Evolutionary conservation across 2,888 invertebrate genomes (phyloP), one percentile per base, ranked within the genome.

Genomic region (Tupiocoris notatus): DNA sequence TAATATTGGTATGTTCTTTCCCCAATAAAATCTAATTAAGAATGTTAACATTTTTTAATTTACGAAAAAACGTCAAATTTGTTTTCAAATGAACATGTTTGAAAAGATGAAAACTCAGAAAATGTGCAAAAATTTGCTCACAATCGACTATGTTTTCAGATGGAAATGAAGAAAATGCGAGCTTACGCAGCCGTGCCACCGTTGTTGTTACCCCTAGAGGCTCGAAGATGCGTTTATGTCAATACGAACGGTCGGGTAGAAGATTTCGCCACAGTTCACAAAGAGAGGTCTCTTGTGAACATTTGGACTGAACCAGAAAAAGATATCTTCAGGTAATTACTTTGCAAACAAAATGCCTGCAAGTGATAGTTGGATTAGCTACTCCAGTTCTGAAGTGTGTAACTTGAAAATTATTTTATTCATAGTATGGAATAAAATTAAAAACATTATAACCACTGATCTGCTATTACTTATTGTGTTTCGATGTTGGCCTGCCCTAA

Each of bases 161-260:
- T 96, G 85, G 97, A 98, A 86, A 96, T 97, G 83, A 95, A 95
- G 86, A 97, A 96, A 86, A 96, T 98, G 96, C 88, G 96, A 73
- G 93, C 94, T 79, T 92, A 96, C 82, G 96, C 98, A 71, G 96
- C 98, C 67, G 94, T 98, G 83, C 97, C 97, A 79, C 98, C 98
- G 9, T 89, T 98, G 78, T 86, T 96, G 84, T 85, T 93, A 81
- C 95, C 96, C 83, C 88, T 90, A 9, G 87, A 89, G 75, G 91
- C 93, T 83, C 86, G 92, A 77, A 88, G 89, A 81, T 88, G 91
- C 73, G 87, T 90, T 77, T 96, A 92, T 83, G 88, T 90, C 79
- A 95, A 95, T 85, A 91, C 90, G 80, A 98, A 98, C 84, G 92
- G 96, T 61, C 88, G 91, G 77, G 89, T 96, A n/a, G 86, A 86